A percentile compares a stretch with the other conserved stretches of the same genome.
Conservation (phyloP, 2,888 invertebrate species). For the Cryptus viduatorius region DNA sequence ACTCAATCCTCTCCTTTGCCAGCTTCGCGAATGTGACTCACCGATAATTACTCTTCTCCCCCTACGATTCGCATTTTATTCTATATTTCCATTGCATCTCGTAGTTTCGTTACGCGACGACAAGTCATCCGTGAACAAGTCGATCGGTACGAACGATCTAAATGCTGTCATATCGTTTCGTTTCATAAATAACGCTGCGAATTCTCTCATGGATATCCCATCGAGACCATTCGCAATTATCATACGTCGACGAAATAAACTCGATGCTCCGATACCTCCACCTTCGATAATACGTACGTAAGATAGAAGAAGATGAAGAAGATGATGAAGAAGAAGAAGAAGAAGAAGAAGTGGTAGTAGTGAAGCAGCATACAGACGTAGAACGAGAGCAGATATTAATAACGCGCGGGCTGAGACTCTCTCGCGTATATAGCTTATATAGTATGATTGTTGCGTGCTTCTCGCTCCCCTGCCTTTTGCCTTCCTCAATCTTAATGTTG, state of each 20-base stretch:
- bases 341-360: constrained; percentile 34
- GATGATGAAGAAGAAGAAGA: constrained; percentile 29
- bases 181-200: background rate
- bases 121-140: constrained; percentile 41
- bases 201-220: background rate
- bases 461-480: constrained; percentile 74
- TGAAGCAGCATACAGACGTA: constrained; percentile 59
- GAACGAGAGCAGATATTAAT: constrained; percentile 81
- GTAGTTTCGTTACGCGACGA: constrained; percentile 2
- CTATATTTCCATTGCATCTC: constrained; percentile 34
- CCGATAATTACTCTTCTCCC: constrained; percentile 18
- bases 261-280: constrained; percentile 23
- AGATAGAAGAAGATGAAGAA: constrained; percentile 33
- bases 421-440: constrained; percentile 65
- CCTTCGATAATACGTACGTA: constrained; percentile 12
- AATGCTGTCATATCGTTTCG: background rate
- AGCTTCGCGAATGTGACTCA: constrained; percentile 51
- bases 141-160: constrained; percentile 10
- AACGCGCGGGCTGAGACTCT: constrained; percentile 70
- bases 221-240: background rate
- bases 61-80: constrained; percentile 46
- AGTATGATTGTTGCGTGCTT: constrained; percentile 77
- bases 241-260: constrained; percentile 18
- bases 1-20: constrained; percentile 10
- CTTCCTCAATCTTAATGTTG: constrained; percentile 80